These are phyloP conservation scores for Diglossa brunneiventris DNA, from an alignment of 2,113 vertebrate species.

Conservation along the genomic window DNA sequence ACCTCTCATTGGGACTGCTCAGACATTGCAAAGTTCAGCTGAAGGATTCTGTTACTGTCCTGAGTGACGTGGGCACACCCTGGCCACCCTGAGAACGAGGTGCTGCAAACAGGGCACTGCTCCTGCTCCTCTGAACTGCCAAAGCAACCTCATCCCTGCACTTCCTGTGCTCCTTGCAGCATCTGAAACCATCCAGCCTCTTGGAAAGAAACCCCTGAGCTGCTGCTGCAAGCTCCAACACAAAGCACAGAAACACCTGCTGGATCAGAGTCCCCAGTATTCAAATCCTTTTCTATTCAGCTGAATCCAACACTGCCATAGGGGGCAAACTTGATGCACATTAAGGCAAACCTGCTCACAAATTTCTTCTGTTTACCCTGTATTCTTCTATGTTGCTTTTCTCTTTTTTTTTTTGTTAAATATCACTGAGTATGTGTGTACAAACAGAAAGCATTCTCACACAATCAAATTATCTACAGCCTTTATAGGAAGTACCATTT, in stretches of 20 bases:
- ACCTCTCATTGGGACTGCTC: neutral
- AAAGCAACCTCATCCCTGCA: neutral
- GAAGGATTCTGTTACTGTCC: neutral
- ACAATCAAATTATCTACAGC: neutral
- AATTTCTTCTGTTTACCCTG: neutral
- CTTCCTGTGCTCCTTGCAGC: fast-evolving
- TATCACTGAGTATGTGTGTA: neutral
- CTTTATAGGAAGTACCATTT: neutral
- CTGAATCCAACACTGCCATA: neutral
- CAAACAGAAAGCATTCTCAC: neutral
- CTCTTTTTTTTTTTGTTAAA: neutral
- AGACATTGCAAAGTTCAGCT: neutral
- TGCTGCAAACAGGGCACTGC: neutral
- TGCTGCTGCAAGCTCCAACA: neutral
- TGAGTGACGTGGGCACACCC: neutral
- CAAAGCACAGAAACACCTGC: neutral
- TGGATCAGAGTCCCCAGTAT: neutral
- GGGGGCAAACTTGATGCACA: neutral
- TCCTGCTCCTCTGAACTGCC: neutral
- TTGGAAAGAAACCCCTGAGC: neutral
- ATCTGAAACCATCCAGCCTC: neutral
- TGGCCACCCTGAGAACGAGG: neutral
- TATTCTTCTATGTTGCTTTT: neutral
- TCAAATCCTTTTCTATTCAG: neutral
- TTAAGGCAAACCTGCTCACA: neutral